Evolutionary conservation across 2,113 vertebrate genomes (phyloP).

Genomic region (Acrocephalus kingi): DNA sequence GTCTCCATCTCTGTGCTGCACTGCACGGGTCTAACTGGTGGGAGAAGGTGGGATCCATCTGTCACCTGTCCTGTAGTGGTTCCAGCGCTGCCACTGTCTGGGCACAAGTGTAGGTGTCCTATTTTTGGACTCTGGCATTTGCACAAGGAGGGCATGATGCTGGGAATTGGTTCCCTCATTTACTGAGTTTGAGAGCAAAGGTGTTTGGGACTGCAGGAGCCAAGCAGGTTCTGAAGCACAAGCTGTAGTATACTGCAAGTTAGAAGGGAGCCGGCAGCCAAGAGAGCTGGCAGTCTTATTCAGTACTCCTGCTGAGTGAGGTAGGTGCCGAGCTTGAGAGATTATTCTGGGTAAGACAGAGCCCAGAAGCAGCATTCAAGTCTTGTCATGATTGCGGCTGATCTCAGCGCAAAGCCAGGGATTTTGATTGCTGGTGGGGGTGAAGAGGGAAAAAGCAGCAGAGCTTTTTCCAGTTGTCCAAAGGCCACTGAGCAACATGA

Average conservation of each 20-base stretch:
- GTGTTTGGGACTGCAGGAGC: neutral
- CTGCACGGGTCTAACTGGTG: neutral
- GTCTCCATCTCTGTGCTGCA: neutral
- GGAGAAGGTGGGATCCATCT: neutral
- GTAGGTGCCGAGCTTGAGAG: constrained; percentile 26
- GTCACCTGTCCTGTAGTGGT: constrained; percentile 8
- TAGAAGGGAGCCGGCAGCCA: neutral
- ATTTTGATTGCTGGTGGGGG: neutral
- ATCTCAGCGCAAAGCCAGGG: constrained; percentile 36
- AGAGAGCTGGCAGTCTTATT: constrained; percentile 20
- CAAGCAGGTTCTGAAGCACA: neutral
- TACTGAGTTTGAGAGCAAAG: neutral
- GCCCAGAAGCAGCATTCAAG: constrained; percentile 54
- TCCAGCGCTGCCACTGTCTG: neutral
- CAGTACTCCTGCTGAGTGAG: neutral
- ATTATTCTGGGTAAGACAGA: constrained; percentile 25
- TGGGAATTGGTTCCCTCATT: neutral
- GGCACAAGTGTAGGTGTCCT: neutral
- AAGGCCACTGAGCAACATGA: neutral
- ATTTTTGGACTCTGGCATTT: constrained; percentile 35
- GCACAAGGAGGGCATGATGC: neutral
- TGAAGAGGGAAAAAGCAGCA: neutral
- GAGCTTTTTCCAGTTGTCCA: neutral
- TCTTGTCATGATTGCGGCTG: constrained; percentile 55
- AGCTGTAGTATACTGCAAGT: constrained; percentile 23